A percentile compares a stretch with the other conserved stretches of the same genome.
phyloP scores from a whole-genome alignment of 1,140 invertebrate species.

The Lepidurus couesii region DNA sequence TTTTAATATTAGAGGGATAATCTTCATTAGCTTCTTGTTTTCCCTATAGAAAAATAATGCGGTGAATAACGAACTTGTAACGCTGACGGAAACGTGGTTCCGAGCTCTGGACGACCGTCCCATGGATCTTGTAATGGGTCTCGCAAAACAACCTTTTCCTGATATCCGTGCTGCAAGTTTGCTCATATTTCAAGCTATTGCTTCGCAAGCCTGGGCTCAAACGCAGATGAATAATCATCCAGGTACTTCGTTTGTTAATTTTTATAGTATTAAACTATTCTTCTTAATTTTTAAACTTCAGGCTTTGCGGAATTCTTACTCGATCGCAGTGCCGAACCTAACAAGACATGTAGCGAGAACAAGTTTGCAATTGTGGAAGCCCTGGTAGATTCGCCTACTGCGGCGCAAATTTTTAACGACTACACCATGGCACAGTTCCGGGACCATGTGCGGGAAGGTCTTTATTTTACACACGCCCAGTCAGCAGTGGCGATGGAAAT shows the following conservation, averaged over 20 bases:
- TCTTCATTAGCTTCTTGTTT: conserved; percentile 15
- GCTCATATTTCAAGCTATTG: conserved; percentile 12
- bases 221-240: conserved; percentile 23
- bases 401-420: conserved; percentile 33
- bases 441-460: conserved; percentile 37
- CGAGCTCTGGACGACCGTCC: conserved; percentile 35
- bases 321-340: conserved; percentile 36
- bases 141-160: conserved; percentile 38
- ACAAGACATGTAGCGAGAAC: conserved; percentile 36
- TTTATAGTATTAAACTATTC: too few species aligned
- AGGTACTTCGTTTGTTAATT: not conserved
- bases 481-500: conserved; percentile 35
- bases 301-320: conserved; percentile 38
- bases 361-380: conserved; percentile 38
- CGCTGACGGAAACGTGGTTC: conserved; percentile 33
- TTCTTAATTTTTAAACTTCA: not conserved
- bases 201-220: not conserved
- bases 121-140: conserved; percentile 35
- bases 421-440: conserved; percentile 36
- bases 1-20: not conserved
- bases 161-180: conserved; percentile 36
- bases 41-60: conserved; percentile 23
- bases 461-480: conserved; percentile 34
- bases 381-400: conserved; percentile 35
- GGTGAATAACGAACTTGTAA: conserved; percentile 33